A percentile compares a stretch with the other conserved stretches of the same genome.
These are phyloP conservation scores for Rhopalosiphum padi DNA, from an alignment of 1,140 invertebrate genomes.

Conservation along the genomic window DNA sequence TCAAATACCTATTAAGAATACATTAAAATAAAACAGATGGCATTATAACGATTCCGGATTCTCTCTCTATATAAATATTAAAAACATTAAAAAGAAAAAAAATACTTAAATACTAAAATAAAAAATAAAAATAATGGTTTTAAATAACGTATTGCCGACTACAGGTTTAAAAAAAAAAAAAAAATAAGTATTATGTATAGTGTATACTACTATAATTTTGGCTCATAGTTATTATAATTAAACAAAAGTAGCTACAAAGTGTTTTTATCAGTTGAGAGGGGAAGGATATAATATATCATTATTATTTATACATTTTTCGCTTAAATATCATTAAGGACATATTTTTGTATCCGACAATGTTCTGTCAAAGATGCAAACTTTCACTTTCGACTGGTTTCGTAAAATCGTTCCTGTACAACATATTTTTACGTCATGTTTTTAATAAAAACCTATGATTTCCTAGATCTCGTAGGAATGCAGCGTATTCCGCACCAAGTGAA, in stretches of 20 bases:
- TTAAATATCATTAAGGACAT: slow-evolving; percentile 11
- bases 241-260: neutral
- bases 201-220: neutral
- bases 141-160: neutral
- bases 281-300: neutral
- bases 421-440: slow-evolving; percentile 7
- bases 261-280: neutral
- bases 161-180: neutral
- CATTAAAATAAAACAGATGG: neutral
- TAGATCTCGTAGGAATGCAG: neutral
- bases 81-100: too few species aligned
- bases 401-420: neutral
- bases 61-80: neutral
- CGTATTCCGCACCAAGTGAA: neutral
- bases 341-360: slow-evolving; percentile 13
- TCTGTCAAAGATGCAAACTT: slow-evolving; percentile 42
- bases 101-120: too few species aligned
- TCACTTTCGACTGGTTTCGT: slow-evolving; percentile 46
- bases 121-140: neutral
- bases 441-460: neutral
- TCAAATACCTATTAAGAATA: neutral
- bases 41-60: neutral
- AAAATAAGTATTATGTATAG: neutral
- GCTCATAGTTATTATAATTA: neutral
- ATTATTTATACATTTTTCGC: neutral